Evolutionary conservation across 2,113 vertebrate genomes (phyloP).

Genomic region (Archocentrus centrarchus): DNA sequence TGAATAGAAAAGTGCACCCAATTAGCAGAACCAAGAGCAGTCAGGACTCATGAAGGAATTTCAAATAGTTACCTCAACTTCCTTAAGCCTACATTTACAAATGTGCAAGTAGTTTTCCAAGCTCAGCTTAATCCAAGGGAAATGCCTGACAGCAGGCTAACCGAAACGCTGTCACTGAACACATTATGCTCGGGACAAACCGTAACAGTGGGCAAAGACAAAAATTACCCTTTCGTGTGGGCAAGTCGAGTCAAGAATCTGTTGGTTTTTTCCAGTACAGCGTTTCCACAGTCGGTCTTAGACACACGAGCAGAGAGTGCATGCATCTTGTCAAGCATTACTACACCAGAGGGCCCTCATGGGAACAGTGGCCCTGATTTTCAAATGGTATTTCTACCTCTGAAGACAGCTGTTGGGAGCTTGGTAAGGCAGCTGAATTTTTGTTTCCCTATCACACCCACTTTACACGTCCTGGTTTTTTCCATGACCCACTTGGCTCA

Average conservation of each 20-base stretch:
- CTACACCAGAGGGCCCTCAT: constrained; percentile 41
- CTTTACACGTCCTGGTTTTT: constrained; percentile 24
- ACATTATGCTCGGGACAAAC: not conserved
- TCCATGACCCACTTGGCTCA: constrained; percentile 49
- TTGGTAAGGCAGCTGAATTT: not conserved
- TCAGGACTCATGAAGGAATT: not conserved
- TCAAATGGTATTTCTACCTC: constrained; percentile 10
- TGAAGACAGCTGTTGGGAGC: not conserved
- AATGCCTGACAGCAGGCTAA: not conserved
- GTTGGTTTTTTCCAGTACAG: not conserved
- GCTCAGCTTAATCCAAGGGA: not conserved
- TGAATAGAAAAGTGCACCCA: not conserved
- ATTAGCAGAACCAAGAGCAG: not conserved
- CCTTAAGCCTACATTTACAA: not conserved
- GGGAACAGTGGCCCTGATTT: constrained; percentile 34
- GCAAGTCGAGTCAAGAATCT: not conserved
- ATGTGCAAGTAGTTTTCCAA: not conserved
- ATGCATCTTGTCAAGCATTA: constrained; percentile 33
- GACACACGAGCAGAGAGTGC: not conserved
- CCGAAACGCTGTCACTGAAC: not conserved
- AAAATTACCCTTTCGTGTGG: not conserved
- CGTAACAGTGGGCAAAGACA: not conserved
- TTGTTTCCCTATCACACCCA: constrained; percentile 4
- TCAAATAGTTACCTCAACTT: not conserved
- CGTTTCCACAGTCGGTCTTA: not conserved